Evolutionary conservation across 1,140 invertebrate species (phyloP).

Genomic region (Tenebrio molitor): DNA sequence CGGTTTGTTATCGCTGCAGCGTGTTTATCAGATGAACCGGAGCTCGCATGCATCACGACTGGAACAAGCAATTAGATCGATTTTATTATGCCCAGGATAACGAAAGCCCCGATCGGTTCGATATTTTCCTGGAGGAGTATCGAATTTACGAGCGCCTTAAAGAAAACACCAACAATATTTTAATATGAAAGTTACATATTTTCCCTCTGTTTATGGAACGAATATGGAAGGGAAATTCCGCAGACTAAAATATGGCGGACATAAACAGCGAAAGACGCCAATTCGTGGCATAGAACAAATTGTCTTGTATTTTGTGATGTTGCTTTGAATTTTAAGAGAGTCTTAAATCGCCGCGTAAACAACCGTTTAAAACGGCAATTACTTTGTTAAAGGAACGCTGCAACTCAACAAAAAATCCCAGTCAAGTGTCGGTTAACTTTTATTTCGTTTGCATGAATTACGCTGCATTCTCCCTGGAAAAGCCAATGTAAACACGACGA

Average conservation of each 20-base stretch:
- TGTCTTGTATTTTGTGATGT: constrained; percentile 18
- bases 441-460: too few species aligned
- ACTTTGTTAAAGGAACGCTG: too few species aligned
- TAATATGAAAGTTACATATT: constrained; percentile 14
- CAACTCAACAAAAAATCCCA: neutral
- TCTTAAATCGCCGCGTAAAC: neutral
- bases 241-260: constrained; percentile 3
- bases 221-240: constrained; percentile 2
- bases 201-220: neutral
- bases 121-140: neutral
- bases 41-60: constrained; percentile 20
- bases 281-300: neutral
- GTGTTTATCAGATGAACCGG: constrained; percentile 12
- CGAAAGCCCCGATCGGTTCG: too few species aligned
- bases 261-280: constrained; percentile 17
- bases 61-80: constrained; percentile 24
- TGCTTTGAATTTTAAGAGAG: neutral
- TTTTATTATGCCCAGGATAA: constrained; percentile 14
- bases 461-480: too few species aligned
- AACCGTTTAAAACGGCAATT: neutral
- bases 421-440: neutral
- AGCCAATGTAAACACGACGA: too few species aligned
- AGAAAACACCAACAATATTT: constrained; percentile 28
- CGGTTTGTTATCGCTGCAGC: constrained; percentile 20
- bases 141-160: constrained; percentile 16